phyloP scores from a whole-genome alignment of 2,888 invertebrate species.

The Lithophane leautieri region DNA sequence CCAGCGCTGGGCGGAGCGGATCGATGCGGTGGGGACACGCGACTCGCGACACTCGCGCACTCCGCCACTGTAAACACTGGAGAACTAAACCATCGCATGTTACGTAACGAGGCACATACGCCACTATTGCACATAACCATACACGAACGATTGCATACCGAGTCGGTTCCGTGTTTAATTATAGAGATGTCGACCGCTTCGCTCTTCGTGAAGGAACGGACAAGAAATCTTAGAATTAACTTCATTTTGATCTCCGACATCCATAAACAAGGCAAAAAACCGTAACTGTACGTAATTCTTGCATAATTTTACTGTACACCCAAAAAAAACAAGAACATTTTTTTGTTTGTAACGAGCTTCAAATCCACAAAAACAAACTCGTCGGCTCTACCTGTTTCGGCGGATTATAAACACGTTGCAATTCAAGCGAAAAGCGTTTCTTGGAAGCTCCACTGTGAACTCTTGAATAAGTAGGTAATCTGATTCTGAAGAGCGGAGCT shows the following conservation, averaged over 20 bases:
- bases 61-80: slow-evolving; percentile 85
- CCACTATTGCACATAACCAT: slow-evolving; percentile 66
- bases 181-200: slow-evolving; percentile 59
- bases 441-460: slow-evolving; percentile 17
- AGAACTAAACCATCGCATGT: slow-evolving; percentile 79
- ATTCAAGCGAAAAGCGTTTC: slow-evolving; percentile 17
- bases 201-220: slow-evolving; percentile 34
- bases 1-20: slow-evolving; percentile 89
- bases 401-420: not conserved
- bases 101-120: slow-evolving; percentile 81
- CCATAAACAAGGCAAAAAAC: slow-evolving; percentile 5
- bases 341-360: slow-evolving; percentile 26
- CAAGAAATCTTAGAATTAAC: slow-evolving; percentile 22
- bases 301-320: not conserved
- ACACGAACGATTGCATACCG: slow-evolving; percentile 60
- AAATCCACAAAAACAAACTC: slow-evolving; percentile 11
- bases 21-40: slow-evolving; percentile 89
- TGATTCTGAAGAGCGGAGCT: not conserved
- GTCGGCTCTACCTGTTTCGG: slow-evolving; percentile 1
- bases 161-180: slow-evolving; percentile 64
- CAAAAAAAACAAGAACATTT: not conserved
- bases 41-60: slow-evolving; percentile 87
- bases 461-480: slow-evolving; percentile 24
- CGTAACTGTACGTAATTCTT: not conserved
- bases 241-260: slow-evolving; percentile 7